These are phyloP conservation scores for Abramis brama DNA, from an alignment of 2,113 vertebrate species.

Conservation along the genomic window DNA sequence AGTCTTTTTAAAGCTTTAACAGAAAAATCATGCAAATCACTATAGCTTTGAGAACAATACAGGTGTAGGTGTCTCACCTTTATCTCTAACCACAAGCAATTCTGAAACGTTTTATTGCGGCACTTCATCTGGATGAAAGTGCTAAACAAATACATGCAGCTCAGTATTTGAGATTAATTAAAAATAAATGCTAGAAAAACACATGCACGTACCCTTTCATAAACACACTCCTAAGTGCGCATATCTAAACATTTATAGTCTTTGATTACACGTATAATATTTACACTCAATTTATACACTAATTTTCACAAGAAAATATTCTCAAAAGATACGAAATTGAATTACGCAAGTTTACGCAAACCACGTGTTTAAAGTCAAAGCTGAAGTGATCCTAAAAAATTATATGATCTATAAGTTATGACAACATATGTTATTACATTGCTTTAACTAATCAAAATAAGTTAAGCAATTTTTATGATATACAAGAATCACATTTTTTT, in stretches of 20 bases:
- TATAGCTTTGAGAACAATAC: background rate
- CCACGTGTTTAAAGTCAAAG: background rate
- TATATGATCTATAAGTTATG: too few relatives aligned
- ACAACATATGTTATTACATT: too few relatives aligned
- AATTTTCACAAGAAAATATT: background rate
- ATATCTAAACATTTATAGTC: background rate
- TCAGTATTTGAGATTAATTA: background rate
- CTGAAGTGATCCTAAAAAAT: background rate
- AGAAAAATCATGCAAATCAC: background rate
- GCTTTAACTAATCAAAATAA: too few relatives aligned
- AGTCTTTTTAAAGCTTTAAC: constrained; percentile 41
- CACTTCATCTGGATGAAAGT: background rate
- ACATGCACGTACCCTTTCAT: background rate
- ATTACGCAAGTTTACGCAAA: constrained; percentile 7
- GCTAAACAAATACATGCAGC: background rate
- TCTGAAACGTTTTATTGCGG: background rate
- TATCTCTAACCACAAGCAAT: background rate
- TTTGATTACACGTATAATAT: constrained; percentile 13
- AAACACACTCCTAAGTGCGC: background rate
- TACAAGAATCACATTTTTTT: too few relatives aligned
- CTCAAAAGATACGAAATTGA: background rate
- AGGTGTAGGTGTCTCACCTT: background rate
- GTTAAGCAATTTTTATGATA: too few relatives aligned
- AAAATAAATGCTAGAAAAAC: background rate
- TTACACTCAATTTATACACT: background rate